Base-by-base conservation (phyloP, 2,113 vertebrate species). In the Tautogolabrus adspersus region DNA sequence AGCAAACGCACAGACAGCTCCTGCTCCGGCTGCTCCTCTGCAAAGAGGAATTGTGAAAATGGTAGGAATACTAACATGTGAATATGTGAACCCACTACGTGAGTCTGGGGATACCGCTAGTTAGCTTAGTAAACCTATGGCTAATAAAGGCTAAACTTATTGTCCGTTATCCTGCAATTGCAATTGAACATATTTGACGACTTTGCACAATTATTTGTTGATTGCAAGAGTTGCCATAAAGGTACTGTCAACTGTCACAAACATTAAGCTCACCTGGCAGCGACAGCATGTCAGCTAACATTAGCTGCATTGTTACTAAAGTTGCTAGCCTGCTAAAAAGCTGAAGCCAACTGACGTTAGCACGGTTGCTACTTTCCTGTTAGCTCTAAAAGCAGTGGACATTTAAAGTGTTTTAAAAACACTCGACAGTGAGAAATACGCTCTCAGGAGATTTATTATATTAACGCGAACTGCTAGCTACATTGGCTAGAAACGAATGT, bases 11-110 rank as follows among this genome's bases (percentile, higher is more conserved):
- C 95, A 94, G 93, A 84, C 93, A 44, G 80, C 78, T 72, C 74
- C 94, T 69, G 72, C 93, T 63, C 70, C 87, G 63, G 81, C 93
- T 73, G 90, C 93, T 62, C 60, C 92, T 81, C 94, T 97, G 79
- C 97, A 98, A 86, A 95, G 97, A 88, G 97, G 97, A 77, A 98
- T 98, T 86, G 96, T 98, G 82, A 98, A 98, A 90, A 97, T 97
- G 97, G 97, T 98, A 96, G 91, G 95, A 75, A 23, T 44, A 60
- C 22, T 66, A 21, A 73, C 70, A 72, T 34, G 65, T 67, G 67
- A 72, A 62, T 69, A 26, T 55, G 77, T 74, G 64, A 65, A 52
- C 66, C 64, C 34, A 66, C 71, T 81, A 23, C 23, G 67, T 77
- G 67, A 69, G 44, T 72, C 18, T 51, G 19, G 19, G 38, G 23